phyloP scores from a whole-genome alignment of 2,888 invertebrate genomes.

The Neocrepidodera transversa region DNA sequence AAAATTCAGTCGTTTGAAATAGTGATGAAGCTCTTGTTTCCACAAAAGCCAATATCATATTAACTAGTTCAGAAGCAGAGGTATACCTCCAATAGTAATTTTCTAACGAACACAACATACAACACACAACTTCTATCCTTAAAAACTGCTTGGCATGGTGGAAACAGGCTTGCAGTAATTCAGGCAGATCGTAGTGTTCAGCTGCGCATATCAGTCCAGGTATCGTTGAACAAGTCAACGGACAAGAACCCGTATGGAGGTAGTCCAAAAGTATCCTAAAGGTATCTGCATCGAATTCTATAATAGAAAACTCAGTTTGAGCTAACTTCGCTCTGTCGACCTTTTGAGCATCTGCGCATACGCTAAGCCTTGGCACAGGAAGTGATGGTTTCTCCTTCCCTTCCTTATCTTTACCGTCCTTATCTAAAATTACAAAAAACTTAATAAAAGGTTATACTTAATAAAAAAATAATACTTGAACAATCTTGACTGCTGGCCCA shows the following conservation, averaged over 20 bases:
- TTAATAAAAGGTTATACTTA: constrained; percentile 13
- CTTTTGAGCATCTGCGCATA: constrained; percentile 93
- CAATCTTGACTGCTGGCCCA: constrained; percentile 88
- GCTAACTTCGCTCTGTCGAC: constrained; percentile 90
- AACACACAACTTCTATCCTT: constrained; percentile 89
- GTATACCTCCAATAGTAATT: constrained; percentile 96
- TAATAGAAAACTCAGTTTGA: constrained; percentile 94
- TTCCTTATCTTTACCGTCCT: constrained; percentile 81
- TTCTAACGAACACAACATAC: constrained; percentile 90
- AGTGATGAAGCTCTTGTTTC: constrained; percentile 86
- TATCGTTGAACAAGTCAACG: constrained; percentile 89
- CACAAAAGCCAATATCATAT: constrained; percentile 91
- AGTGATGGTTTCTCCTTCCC: constrained; percentile 78
- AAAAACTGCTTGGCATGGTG: constrained; percentile 95
- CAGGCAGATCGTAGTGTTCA: constrained; percentile 92
- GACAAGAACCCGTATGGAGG: constrained; percentile 91
- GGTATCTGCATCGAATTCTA: constrained; percentile 94
- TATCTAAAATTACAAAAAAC: constrained; percentile 66
- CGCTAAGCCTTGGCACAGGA: constrained; percentile 86
- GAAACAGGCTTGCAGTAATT: constrained; percentile 91
- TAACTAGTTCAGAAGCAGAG: constrained; percentile 90
- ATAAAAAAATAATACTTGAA: constrained; percentile 67
- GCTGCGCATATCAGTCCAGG: constrained; percentile 93
- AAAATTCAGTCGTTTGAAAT: constrained; percentile 84
- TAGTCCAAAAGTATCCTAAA: constrained; percentile 91